Evolutionary conservation across 1,140 invertebrate species (phyloP), one percentile per base, ranked within the genome.

Genomic region (Rhagoletis zephyria): DNA sequence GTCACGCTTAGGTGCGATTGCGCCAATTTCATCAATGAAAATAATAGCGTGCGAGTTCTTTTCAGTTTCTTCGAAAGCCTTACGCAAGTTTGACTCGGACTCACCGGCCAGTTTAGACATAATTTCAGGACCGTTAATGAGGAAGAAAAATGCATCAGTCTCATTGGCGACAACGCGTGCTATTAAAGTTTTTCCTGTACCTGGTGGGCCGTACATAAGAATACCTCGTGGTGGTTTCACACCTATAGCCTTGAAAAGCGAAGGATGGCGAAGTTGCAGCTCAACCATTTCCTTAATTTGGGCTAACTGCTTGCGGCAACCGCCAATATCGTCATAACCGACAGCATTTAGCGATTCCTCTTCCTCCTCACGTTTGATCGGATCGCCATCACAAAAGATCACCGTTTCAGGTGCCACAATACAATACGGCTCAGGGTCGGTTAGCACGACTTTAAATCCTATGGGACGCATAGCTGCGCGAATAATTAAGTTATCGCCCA

Each of bases 221-320:
- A 30, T 30, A 30, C 30, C 30, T 30, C 30, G 30, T 30, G 30
- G 30, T 30, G 30, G 30, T 30, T 30, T 99, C 0, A 98, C 97
- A 88, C 97, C 97, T 89, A 98, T 98, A 14, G 97, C 97, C 95
- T 99, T 99, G 94, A 99, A 99, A 0, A 99, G 94, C 89, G 98
- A 98, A 7, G 99, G 99, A 95, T 99, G 99, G 88, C 99, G 95
- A 77, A 99, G 94, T 1, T 99, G 99, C 89, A 99, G 93, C 94
- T 99, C 99, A 86, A 99, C 99, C 99, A 99, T 99, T 94, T 99
- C 99, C 94, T 99, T 99, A 91, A 99, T 99, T 94, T 99, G 98
- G 30, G 30, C 30, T 30, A 30, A 30, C 30, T 30, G 30, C 30
- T 30, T 30, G 30, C 30, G 30, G 30, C 98, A 99, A 12, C 99